These are phyloP conservation scores for Camponotus fellah DNA, from an alignment of 2,888 invertebrate species.

Conservation along the genomic window DNA sequence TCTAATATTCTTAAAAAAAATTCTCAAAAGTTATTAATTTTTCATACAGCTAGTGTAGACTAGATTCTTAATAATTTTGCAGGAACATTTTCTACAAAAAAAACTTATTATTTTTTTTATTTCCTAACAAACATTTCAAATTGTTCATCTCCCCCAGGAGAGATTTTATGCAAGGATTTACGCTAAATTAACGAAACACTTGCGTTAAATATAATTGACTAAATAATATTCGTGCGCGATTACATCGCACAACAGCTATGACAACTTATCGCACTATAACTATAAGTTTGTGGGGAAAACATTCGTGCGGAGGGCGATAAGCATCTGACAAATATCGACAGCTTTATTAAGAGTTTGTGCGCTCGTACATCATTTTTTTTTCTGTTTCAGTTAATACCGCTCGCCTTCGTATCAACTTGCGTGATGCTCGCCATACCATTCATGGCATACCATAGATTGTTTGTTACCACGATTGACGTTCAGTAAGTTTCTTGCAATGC, in stretches of 20 bases:
- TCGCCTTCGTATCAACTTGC: constrained; percentile 70
- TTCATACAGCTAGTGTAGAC: no score
- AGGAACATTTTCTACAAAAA: background rate
- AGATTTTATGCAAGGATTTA: background rate
- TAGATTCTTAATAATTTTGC: background rate
- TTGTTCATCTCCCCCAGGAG: background rate
- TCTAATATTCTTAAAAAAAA: no score
- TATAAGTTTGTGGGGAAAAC: background rate
- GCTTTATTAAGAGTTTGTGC: constrained; percentile 18
- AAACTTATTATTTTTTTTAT: background rate
- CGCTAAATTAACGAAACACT: background rate
- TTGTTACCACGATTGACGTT: constrained; percentile 82
- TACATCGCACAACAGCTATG: background rate
- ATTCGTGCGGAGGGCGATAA: constrained; percentile 25
- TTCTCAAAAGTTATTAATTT: no score
- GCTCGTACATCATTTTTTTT: constrained; percentile 42
- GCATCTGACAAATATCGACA: constrained; percentile 16
- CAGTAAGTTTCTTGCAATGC: constrained; percentile 78
- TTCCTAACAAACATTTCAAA: background rate
- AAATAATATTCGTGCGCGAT: background rate
- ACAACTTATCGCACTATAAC: constrained; percentile 11
- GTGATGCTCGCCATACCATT: constrained; percentile 69
- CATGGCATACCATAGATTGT: constrained; percentile 75
- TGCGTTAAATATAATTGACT: background rate
- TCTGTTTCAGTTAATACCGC: constrained; percentile 80